These are phyloP conservation scores for Asobara japonica DNA, from an alignment of 1,140 invertebrate species.

Conservation along the genomic window DNA sequence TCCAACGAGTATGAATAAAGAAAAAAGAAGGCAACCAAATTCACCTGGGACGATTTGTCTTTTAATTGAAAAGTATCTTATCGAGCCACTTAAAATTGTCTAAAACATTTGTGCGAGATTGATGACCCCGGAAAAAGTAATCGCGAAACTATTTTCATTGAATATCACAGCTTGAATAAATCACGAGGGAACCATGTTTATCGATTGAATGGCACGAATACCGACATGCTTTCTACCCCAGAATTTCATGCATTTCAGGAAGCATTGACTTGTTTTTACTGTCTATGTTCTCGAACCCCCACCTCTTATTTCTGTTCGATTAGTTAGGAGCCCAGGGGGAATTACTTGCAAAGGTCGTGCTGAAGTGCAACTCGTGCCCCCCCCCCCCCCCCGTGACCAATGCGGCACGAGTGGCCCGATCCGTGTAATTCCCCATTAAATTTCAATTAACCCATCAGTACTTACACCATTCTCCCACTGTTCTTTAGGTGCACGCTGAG, in stretches of 20 bases:
- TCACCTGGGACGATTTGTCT: too few relatives aligned
- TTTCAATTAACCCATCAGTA: background rate
- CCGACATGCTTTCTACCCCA: constrained; percentile 29
- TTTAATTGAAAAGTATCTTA: too few relatives aligned
- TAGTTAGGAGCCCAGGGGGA: constrained; percentile 12
- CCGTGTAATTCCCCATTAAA: background rate
- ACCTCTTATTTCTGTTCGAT: background rate
- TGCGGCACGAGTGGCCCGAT: constrained; percentile 14
- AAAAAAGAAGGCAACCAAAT: too few relatives aligned
- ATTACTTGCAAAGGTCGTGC: constrained; percentile 22
- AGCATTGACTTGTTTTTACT: constrained; percentile 14
- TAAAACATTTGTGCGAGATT: too few relatives aligned
- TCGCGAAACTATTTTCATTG: background rate
- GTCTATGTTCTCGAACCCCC: background rate
- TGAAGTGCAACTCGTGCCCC: constrained; percentile 21
- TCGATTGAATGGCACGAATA: constrained; percentile 19
- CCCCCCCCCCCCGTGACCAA: constrained; percentile 14
- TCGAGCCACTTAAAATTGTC: too few relatives aligned
- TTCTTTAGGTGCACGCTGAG: too few relatives aligned
- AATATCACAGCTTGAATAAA: background rate
- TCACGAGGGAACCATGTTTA: background rate
- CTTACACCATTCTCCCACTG: too few relatives aligned
- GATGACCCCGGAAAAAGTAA: too few relatives aligned
- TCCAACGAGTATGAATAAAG: too few relatives aligned
- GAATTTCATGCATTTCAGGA: background rate